Evolutionary conservation across 1,140 invertebrate genomes (phyloP), one percentile per base, ranked within the genome.

Genomic region (Drosophila nigrodunni): DNA sequence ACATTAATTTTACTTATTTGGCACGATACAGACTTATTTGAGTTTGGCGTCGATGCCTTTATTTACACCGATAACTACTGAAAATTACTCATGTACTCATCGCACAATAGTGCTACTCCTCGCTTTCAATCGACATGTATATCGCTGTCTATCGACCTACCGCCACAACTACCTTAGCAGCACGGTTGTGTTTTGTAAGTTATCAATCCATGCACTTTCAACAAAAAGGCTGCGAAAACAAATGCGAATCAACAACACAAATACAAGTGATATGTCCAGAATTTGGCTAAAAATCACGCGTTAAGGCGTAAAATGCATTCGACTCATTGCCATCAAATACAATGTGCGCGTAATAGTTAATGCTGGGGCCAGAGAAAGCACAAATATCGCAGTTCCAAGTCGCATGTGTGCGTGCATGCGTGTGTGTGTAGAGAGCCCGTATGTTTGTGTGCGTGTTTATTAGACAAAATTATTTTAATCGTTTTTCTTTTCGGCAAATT

Each of bases 21-120:
- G 37, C 34, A 46, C 7, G n/a, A 25, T 11, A 41, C n/a, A 15
- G 35, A 25, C 34, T 9, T 18, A n/a, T 81, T 76, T 81, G 47
- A 74, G 66, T 74, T 82, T 78, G 43, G 66, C 72, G 72, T 74
- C 58, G 50, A 74, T 68, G 47, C 46, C 10, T 37, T 0, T 35
- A 30, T 50, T 41, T 10, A 13, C 13, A 47, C 55, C 69, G 69
- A 72, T 72, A 39, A 18, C 2, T 61, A n/a, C n/a, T 43, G 11
- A 35, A 35, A 37, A 35, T n/a, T 54, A 54, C 30, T 54, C 30
- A 54, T 37, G 18, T 30, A 10, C 39, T 21, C 15, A 44, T 21
- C 10, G 25, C 7, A 41, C 35, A 58, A 25, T 47, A 47, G 3
- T 13, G 25, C 2, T 34, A 54, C 11, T 47, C 60, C 13, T 21